phyloP scores from a whole-genome alignment of 2,888 invertebrate genomes.

The Synergus laeviventris region DNA sequence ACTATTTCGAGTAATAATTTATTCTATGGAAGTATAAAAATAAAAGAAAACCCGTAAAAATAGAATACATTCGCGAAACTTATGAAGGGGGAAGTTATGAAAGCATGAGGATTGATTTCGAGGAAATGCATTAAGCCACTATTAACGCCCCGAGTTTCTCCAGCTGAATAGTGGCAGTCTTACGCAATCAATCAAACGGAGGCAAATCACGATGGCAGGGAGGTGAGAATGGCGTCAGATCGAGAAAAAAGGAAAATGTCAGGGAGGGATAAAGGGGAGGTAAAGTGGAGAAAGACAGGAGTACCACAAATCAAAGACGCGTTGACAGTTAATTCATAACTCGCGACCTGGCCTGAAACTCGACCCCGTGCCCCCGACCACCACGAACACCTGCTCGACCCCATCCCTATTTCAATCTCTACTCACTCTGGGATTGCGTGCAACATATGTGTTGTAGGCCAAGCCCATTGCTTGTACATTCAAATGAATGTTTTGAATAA shows the following conservation, averaged over 20 bases:
- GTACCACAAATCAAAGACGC: constrained; percentile 66
- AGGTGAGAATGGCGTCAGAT: not conserved
- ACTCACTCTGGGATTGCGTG: constrained; percentile 59
- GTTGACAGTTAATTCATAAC: constrained; percentile 70
- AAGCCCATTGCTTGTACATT: constrained; percentile 38
- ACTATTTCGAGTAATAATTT: too few relatives aligned
- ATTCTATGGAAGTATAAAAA: not conserved
- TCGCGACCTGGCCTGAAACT: constrained; percentile 56
- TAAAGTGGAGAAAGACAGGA: constrained; percentile 45
- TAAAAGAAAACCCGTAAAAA: not conserved
- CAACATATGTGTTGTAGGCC: constrained; percentile 51
- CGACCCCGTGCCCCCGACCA: constrained; percentile 42
- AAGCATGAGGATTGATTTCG: constrained; percentile 5
- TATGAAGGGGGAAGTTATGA: not conserved
- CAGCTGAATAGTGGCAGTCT: constrained; percentile 51
- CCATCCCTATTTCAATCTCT: constrained; percentile 61
- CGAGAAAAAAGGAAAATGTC: constrained; percentile 12
- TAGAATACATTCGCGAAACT: not conserved
- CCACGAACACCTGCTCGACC: constrained; percentile 39
- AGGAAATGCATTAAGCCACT: constrained; percentile 1
- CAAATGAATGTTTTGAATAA: constrained; percentile 40
- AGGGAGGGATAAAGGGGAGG: constrained; percentile 23
- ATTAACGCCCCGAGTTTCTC: not conserved
- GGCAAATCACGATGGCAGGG: constrained; percentile 54
- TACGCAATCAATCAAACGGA: constrained; percentile 60